These are phyloP conservation scores for Sebastes hubbsi DNA, from an alignment of 2,797 vertebrate species.

Conservation along the genomic window DNA sequence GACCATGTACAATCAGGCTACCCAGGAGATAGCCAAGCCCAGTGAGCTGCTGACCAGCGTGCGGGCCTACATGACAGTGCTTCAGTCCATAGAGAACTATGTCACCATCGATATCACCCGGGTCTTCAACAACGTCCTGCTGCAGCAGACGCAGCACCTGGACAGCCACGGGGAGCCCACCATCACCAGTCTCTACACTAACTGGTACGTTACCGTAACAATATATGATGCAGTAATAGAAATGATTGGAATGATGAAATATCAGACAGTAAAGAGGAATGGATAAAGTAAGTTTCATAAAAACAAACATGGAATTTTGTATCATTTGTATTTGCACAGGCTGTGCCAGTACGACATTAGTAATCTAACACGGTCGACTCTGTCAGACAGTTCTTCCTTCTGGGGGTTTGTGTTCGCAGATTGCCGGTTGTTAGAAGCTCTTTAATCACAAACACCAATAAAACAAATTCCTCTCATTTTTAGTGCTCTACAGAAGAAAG, in stretches of 20 bases:
- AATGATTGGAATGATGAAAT: no score
- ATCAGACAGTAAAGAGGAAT: no score
- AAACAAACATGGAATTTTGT: background rate
- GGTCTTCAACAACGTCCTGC: conserved; percentile 98
- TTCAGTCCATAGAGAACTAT: conserved; percentile 99
- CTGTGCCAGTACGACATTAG: background rate
- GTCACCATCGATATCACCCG: conserved; percentile 99
- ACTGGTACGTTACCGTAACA: conserved; percentile 83
- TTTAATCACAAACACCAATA: background rate
- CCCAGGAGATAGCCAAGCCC: conserved; percentile 98
- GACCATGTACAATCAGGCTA: conserved; percentile 99
- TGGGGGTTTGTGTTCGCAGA: background rate
- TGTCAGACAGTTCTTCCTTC: no score
- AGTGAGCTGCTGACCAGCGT: conserved; percentile 97
- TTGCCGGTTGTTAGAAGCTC: background rate
- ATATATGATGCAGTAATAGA: no score
- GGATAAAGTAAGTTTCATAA: no score
- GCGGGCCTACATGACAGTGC: conserved; percentile 98
- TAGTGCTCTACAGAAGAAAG: background rate
- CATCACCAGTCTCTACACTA: conserved; percentile 98
- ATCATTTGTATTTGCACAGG: no score
- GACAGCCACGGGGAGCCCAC: conserved; percentile 99
- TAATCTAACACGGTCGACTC: background rate
- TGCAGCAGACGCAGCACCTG: conserved; percentile 99
- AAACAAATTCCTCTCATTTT: background rate